phyloP scores from a whole-genome alignment of 2,888 invertebrate species.

The Monopis laevigella region DNA sequence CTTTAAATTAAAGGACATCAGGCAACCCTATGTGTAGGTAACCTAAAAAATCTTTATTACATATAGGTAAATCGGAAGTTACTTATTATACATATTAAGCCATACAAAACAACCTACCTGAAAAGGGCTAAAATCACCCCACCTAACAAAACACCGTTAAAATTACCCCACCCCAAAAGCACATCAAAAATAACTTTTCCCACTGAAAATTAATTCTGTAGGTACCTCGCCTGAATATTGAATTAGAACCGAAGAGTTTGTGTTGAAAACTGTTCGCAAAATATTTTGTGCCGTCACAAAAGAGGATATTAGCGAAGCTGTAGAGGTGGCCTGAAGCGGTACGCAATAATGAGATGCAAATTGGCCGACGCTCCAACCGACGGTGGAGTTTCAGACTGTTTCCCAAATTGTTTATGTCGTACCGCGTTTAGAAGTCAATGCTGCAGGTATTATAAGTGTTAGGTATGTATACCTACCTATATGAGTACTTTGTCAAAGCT shows the following conservation, averaged over 20 bases:
- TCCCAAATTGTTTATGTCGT: conserved; percentile 47
- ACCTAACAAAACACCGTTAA: too few species aligned
- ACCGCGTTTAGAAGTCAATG: too few species aligned
- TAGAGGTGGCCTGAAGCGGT: conserved; percentile 10
- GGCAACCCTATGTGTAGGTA: too few species aligned
- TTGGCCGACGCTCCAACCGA: conserved; percentile 24
- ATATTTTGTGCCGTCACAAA: conserved; percentile 62
- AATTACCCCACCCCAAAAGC: conserved; percentile 6
- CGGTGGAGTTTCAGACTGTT: conserved; percentile 23
- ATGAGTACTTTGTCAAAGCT: too few species aligned
- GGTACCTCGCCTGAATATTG: conserved; percentile 33
- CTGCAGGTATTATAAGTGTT: too few species aligned
- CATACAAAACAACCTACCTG: too few species aligned
- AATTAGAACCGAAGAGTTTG: conserved; percentile 52
- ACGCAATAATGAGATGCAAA: conserved; percentile 47
- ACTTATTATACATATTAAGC: too few species aligned
- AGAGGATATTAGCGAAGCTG: conserved; percentile 43
- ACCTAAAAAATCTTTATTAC: too few species aligned
- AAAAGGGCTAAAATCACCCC: too few species aligned
- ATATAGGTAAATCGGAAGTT: too few species aligned
- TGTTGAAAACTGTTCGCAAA: conserved; percentile 63
- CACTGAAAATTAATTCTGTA: conserved; percentile 24
- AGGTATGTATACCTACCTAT: too few species aligned
- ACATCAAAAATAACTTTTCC: conserved; percentile 25
- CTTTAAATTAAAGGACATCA: too few species aligned